Base-by-base conservation (phyloP, 2,888 invertebrate species). In the Dichetophora obliterata region DNA sequence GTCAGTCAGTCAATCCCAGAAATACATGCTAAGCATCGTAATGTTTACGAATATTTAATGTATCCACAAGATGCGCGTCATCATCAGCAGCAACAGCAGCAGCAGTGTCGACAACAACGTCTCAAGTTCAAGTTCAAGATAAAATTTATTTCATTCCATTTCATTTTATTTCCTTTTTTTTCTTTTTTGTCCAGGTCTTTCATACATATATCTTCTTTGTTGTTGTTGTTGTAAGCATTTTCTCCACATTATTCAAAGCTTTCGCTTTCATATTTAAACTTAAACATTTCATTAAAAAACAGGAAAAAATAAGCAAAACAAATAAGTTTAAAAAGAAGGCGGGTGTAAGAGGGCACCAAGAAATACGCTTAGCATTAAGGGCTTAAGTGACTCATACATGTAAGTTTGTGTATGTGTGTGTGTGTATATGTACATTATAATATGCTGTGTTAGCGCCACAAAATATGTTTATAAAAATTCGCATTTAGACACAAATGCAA, bases 81-180 rank as follows among this genome's bases (percentile, higher is more conserved):
- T 34, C 73, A 34, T 19, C 75, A 52, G n/a, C 54, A 52, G 37
- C 59, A 24, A 43, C 78, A 48, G 48, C 57, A 52, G 27, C 57
- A 52, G n/a, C 54, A 52, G 37, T 65, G 34, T 54, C 78, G 54
- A 54, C 57, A 52, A 37, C 57, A 52, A n/a, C 63, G 80, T 85
- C 84, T 84, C 86, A 86, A 86, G 86, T 86, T 86, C 86, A 86
- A 86, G 86, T 86, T 86, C 86, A 86, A 86, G 85, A 86, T 86
- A 86, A 84, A 86, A 84, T 86, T 84, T 82, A 83, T 82, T 82
- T 85, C 79, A 83, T 85, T 85, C 83, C 79, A 82, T 80, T 80
- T 81, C 80, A 78, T 83, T 81, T 81, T 68, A 75, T 80, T 81
- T 82, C 77, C 73, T 79, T 80, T 80, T 79, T 80, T 79, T 80